Evolutionary conservation across 1,140 invertebrate genomes (phyloP), one percentile per base, ranked within the genome.

Genomic region (Drusus annulatus): DNA sequence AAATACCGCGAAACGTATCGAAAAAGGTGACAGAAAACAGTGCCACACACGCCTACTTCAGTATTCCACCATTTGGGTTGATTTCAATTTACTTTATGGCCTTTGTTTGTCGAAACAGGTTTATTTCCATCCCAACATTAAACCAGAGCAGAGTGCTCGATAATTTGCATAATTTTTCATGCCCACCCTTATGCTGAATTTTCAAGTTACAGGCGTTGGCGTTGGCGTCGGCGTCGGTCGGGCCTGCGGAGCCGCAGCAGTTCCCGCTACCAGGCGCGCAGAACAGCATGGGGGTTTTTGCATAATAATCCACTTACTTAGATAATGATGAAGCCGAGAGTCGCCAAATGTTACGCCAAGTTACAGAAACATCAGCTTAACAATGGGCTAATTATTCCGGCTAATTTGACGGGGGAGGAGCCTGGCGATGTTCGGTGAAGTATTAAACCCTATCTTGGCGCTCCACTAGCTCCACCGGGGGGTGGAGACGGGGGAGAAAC

Each of bases 141-240:
- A 79, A 71, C 28, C 65, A 71, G 63, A 79, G 68, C 77, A 60
- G 65, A 73, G 65, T 69, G 58, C n/a, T 45, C 76, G 77, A 75
- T 56, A 52, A 79, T 79, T 79, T 79, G 78, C 78, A 79, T 79
- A 79, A 79, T 79, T 79, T 79, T 79, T 79, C 69, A 45, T 8
- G 31, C 78, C 58, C 65, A 65, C 68, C 78, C 78, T 69, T 25
- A 79, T 74, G 74, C 78, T 31, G 56, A 63, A 75, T 52, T 79
- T 79, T 63, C 51, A 54, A 79, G 71, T 58, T 75, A 52, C 71
- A 75, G 71, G 28, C 71, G 71, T 75, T 36, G 58, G 25, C 51
- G n/a, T 16, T 16, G 0, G 31, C 45, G 17, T 23, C n/a, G 68
- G 17, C 23, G 36, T 45, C 13, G 36, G 36, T 45, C 36, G 36